phyloP scores from a whole-genome alignment of 2,888 invertebrate species.

The Tachina fera region DNA sequence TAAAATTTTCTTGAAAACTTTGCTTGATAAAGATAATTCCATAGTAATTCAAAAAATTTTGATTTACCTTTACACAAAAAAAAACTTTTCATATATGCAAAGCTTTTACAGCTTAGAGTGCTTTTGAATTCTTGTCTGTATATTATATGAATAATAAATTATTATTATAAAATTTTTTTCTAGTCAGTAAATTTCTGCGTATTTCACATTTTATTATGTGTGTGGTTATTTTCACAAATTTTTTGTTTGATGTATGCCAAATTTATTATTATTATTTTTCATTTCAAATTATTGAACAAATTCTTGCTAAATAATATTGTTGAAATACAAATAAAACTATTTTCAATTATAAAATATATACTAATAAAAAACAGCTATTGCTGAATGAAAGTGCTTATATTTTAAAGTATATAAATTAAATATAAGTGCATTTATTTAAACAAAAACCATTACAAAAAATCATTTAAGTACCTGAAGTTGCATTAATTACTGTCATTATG shows the following conservation, averaged over 20 bases:
- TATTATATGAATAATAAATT: background rate
- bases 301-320: slow-evolving; percentile 31
- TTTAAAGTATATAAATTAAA: background rate
- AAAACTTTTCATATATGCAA: too few relatives aligned
- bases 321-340: slow-evolving; percentile 17
- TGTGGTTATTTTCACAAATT: slow-evolving; percentile 27
- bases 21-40: too few relatives aligned
- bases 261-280: slow-evolving; percentile 38
- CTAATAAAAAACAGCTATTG: background rate
- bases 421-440: slow-evolving; percentile 28
- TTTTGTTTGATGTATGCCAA: slow-evolving; percentile 34
- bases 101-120: background rate
- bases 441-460: background rate
- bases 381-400: background rate
- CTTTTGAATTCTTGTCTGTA: background rate
- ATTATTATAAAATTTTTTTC: background rate
- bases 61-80: too few relatives aligned
- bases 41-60: too few relatives aligned
- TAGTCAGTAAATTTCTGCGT: slow-evolving; percentile 4
- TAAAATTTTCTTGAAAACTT: too few relatives aligned
- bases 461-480: background rate
- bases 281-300: slow-evolving; percentile 24
- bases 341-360: background rate
- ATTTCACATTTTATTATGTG: slow-evolving; percentile 59
- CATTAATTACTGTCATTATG: background rate